Percentiles rank a stretch among this genome's conserved stretches.
Conservation (phyloP, 2,113 vertebrate genomes). For the Struthidea cinerea region DNA sequence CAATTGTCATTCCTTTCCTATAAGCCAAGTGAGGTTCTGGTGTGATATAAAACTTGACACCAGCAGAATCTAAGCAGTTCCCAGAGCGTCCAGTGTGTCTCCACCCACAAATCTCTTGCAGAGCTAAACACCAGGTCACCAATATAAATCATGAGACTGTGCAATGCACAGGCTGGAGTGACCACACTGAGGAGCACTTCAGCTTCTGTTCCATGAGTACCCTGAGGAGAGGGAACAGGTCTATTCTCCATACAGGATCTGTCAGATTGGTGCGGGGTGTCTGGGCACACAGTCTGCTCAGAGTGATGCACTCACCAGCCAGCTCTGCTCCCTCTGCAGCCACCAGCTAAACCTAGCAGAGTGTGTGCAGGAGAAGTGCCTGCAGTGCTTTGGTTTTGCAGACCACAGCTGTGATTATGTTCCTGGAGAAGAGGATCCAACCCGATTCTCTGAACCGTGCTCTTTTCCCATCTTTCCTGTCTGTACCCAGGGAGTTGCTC, state of each 20-base stretch:
- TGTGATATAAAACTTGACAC: background rate
- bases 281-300: background rate
- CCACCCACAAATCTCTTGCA: background rate
- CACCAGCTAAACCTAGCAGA: background rate
- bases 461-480: background rate
- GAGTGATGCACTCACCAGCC: background rate
- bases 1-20: background rate
- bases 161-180: background rate
- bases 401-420: background rate
- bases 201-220: background rate
- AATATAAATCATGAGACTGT: background rate
- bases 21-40: background rate
- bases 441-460: background rate
- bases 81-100: background rate
- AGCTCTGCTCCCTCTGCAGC: background rate
- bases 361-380: background rate
- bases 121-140: background rate
- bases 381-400: background rate
- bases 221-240: background rate
- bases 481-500: background rate
- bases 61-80: background rate
- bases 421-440: background rate
- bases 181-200: background rate
- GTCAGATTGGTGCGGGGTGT: fast-evolving
- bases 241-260: background rate